These are phyloP conservation scores for Thinocorus orbignyianus DNA, from an alignment of 2,113 vertebrate genomes.

Conservation along the genomic window DNA sequence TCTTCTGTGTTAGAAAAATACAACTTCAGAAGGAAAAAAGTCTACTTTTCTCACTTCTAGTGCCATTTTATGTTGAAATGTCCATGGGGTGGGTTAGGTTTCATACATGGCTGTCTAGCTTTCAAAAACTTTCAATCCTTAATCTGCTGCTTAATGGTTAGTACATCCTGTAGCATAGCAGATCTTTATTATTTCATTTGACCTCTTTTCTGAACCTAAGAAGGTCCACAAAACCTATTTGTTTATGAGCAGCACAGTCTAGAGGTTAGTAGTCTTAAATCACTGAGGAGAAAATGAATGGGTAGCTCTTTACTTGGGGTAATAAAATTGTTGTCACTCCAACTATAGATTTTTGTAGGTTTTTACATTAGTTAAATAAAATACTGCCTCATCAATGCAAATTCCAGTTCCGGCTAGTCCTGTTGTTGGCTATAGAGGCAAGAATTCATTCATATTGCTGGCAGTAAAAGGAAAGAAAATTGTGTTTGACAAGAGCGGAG, in stretches of 20 bases:
- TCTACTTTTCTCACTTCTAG: constrained; percentile 62
- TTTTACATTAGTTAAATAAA: constrained; percentile 57
- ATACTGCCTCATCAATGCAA: constrained; percentile 53
- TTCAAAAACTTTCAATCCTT: constrained; percentile 68
- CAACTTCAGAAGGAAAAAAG: constrained; percentile 31
- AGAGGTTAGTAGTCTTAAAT: constrained; percentile 52
- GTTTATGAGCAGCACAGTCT: constrained; percentile 31
- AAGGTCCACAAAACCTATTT: constrained; percentile 62
- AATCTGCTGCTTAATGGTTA: constrained; percentile 64
- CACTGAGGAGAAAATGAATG: constrained; percentile 38
- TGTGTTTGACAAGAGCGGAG: constrained; percentile 63
- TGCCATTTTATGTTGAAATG: constrained; percentile 52
- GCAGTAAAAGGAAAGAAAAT: constrained; percentile 56
- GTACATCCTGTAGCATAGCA: constrained; percentile 56
- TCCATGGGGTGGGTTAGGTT: constrained; percentile 30
- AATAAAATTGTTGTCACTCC: constrained; percentile 47
- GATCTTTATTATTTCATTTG: constrained; percentile 65
- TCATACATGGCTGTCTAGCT: constrained; percentile 52
- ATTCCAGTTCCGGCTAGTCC: constrained; percentile 55
- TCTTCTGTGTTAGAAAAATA: constrained; percentile 66
- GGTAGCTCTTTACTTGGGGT: constrained; percentile 11
- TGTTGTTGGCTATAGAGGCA: constrained; percentile 38
- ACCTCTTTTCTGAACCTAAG: constrained; percentile 57
- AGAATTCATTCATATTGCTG: constrained; percentile 55
- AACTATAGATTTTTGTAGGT: constrained; percentile 48